Base-by-base conservation (phyloP, 2,113 vertebrate genomes). In the Jacana jacana region DNA sequence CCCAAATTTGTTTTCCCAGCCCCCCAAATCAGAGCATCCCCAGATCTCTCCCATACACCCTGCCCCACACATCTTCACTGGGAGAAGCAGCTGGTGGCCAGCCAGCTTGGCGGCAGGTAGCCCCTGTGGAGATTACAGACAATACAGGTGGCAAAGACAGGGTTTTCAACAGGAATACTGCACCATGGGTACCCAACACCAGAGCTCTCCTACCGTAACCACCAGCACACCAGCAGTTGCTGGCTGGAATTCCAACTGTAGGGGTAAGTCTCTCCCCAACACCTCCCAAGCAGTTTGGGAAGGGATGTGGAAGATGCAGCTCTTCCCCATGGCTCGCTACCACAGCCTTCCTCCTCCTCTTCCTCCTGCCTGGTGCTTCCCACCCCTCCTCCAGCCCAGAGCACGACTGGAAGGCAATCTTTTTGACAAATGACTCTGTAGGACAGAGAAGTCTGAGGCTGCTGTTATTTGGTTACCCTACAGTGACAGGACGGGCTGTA, bases 111-210 rank as follows among this genome's bases (percentile, higher is more conserved):
- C 40, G 16, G 42, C 55, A 58, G 27, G 46, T 9, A 60, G 39
- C 23, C n/a, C 37, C 66, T 2, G 1, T 2, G 17, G 13, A 48
- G 4, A 18, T 31, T 35, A 5, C 0, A 1, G 57, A 75, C 11
- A 58, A 11, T 0, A 60, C 0, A 0, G 15, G 0, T 20, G 39
- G 60, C 63, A 46, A 78, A 12, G 1, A 2, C 9, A 0, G 0
- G 2, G 7, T 3, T 80, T 65, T 28, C 1, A 1, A 54, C 22
- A 0, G 0, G 2, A 71, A 39, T 3, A 15, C 1, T 11, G 22
- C 66, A 63, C 66, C 35, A 10, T 23, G 37, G 54, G 37, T 16
- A 65, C 16, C 48, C 57, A 39, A 28, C 40, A 30, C 39, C 33
- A 75, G 15, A 70, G 66, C 60, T 46, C 39, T 57, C 42, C 63